Conservation (phyloP, 1,140 invertebrate genomes). For the Palaemon carinicauda region DNA sequence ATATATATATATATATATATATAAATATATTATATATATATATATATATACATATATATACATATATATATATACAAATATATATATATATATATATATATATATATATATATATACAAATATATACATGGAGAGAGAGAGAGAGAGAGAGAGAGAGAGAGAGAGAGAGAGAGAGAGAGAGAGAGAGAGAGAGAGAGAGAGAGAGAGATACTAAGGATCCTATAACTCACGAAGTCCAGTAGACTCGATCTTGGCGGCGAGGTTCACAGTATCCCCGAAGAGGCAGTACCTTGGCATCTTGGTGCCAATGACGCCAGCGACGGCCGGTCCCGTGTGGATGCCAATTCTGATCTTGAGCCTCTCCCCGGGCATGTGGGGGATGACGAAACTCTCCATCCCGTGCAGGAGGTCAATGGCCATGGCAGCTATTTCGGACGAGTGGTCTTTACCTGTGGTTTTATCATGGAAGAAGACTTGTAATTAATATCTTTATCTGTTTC, state of each 20-base stretch:
- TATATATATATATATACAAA: no score
- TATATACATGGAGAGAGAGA: no score
- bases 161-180: neutral
- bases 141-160: neutral
- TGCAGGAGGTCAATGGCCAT: constrained; percentile 85
- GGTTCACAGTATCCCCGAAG: constrained; percentile 86
- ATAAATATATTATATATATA: no score
- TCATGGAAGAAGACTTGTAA: no score
- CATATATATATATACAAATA: no score
- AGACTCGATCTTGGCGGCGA: constrained; percentile 81
- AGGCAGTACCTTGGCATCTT: constrained; percentile 87
- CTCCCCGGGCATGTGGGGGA: constrained; percentile 77
- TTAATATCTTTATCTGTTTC: no score
- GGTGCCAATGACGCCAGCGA: constrained; percentile 76
- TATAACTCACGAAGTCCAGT: constrained; percentile 74
- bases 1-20: no score
- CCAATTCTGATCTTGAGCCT: constrained; percentile 80
- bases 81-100: no score
- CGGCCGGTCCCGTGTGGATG: constrained; percentile 77
- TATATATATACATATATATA: no score
- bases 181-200: neutral
- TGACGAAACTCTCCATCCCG: constrained; percentile 78
- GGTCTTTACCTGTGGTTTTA: constrained; percentile 74
- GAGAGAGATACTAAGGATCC: neutral
- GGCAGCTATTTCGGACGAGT: constrained; percentile 86